A percentile compares a stretch with the other conserved stretches of the same genome.
phyloP scores from a whole-genome alignment of 2,888 invertebrate species.

The Amblyteles armatorius region DNA sequence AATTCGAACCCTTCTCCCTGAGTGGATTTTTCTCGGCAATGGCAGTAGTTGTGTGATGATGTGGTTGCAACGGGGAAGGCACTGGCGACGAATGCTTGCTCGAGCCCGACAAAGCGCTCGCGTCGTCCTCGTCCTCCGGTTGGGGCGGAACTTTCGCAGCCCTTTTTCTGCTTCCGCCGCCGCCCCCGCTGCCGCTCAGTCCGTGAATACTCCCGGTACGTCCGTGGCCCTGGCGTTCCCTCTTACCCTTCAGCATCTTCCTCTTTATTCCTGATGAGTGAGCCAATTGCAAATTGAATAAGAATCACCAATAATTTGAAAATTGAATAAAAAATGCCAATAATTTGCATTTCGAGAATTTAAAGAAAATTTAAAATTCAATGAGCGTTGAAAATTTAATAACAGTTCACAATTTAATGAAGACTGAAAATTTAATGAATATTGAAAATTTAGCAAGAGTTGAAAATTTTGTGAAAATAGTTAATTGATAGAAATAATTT shows the following conservation, averaged over 20 bases:
- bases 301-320: not conserved
- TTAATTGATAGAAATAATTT: not conserved
- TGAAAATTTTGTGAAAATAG: slow-evolving; percentile 15
- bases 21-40: slow-evolving; percentile 77
- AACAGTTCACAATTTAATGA: slow-evolving; percentile 36
- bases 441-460: not conserved
- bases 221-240: slow-evolving; percentile 78
- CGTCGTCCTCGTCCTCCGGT: slow-evolving; percentile 84
- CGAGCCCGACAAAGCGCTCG: slow-evolving; percentile 83
- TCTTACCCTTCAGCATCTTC: slow-evolving; percentile 84
- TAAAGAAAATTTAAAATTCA: not conserved
- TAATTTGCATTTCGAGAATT: not conserved
- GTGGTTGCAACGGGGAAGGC: slow-evolving; percentile 84
- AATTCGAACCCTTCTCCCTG: slow-evolving; percentile 81
- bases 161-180: slow-evolving; percentile 67
- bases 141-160: slow-evolving; percentile 77
- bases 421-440: not conserved
- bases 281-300: not conserved
- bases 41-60: slow-evolving; percentile 64
- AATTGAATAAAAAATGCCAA: slow-evolving; percentile 47
- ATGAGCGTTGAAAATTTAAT: not conserved
- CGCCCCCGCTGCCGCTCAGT: slow-evolving; percentile 72
- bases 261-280: slow-evolving; percentile 82
- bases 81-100: slow-evolving; percentile 87
- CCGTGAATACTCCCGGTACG: slow-evolving; percentile 75